These are phyloP conservation scores for Moxostoma hubbsi DNA, from an alignment of 2,797 vertebrate species.

Conservation along the genomic window DNA sequence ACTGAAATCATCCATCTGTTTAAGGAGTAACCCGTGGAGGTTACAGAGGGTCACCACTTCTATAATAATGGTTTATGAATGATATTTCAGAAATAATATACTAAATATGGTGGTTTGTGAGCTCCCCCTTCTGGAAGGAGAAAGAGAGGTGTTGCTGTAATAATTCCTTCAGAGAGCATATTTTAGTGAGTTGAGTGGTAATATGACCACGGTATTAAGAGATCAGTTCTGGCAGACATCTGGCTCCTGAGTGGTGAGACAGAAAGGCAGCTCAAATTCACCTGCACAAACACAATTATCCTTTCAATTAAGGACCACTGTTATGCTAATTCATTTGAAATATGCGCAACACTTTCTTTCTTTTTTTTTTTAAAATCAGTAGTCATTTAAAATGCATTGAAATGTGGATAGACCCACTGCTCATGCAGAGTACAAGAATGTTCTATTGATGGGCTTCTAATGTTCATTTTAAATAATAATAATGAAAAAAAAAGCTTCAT, in stretches of 20 bases:
- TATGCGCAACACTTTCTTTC: not conserved
- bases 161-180: not conserved
- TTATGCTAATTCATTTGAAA: not conserved
- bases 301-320: not conserved
- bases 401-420: not conserved
- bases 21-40: conserved; percentile 48
- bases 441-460: too few species aligned
- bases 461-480: too few species aligned
- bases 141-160: conserved; percentile 41
- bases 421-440: not conserved
- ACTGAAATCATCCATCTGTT: conserved; percentile 54
- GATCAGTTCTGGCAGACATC: conserved; percentile 41
- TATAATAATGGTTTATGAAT: conserved; percentile 35
- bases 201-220: conserved; percentile 47
- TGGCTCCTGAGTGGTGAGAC: not conserved
- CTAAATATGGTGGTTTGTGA: conserved; percentile 62
- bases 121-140: conserved; percentile 72
- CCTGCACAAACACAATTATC: not conserved
- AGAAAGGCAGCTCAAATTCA: not conserved
- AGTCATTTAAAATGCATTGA: not conserved
- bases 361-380: not conserved
- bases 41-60: conserved; percentile 54
- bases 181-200: conserved; percentile 56
- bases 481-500: too few species aligned
- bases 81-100: conserved; percentile 6